Evolutionary conservation across 2,888 invertebrate species (phyloP).

Genomic region (Papilio demoleus): DNA sequence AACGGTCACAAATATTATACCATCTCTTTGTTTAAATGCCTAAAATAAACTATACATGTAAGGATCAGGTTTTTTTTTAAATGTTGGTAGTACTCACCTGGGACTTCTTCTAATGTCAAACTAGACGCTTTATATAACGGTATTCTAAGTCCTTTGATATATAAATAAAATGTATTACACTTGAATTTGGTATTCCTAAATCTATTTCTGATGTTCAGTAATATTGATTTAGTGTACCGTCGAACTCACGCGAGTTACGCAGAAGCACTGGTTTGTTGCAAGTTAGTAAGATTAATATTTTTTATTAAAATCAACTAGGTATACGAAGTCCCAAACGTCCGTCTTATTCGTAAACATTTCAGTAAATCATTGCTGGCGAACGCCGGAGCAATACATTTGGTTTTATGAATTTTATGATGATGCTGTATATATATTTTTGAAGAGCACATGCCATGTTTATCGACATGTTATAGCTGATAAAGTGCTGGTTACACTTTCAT

Average conservation of each 20-base stretch:
- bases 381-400: slow-evolving; percentile 63
- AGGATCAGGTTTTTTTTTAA: neutral
- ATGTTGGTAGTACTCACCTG: slow-evolving; percentile 34
- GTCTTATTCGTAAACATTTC: slow-evolving; percentile 68
- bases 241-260: slow-evolving; percentile 46
- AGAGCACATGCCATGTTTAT: slow-evolving; percentile 47
- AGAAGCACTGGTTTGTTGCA: slow-evolving; percentile 50
- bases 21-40: no score
- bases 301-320: slow-evolving; percentile 63
- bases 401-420: slow-evolving; percentile 77
- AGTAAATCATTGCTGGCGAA: slow-evolving; percentile 73
- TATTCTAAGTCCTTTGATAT: neutral
- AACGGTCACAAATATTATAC: no score
- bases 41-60: no score
- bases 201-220: slow-evolving; percentile 17
- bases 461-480: slow-evolving; percentile 45
- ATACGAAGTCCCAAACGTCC: slow-evolving; percentile 67
- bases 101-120: slow-evolving; percentile 22
- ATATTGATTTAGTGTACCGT: slow-evolving; percentile 50
- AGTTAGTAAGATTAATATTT: slow-evolving; percentile 56
- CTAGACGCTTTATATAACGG: neutral
- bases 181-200: slow-evolving; percentile 6
- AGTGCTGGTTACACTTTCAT: slow-evolving; percentile 2
- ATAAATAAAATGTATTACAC: neutral
- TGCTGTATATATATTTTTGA: slow-evolving; percentile 67